These are phyloP conservation scores for Nemopilema nomurai DNA, from an alignment of 30 jellyfish, hydroid and myxozoan genomes.

Conservation along the genomic window DNA sequence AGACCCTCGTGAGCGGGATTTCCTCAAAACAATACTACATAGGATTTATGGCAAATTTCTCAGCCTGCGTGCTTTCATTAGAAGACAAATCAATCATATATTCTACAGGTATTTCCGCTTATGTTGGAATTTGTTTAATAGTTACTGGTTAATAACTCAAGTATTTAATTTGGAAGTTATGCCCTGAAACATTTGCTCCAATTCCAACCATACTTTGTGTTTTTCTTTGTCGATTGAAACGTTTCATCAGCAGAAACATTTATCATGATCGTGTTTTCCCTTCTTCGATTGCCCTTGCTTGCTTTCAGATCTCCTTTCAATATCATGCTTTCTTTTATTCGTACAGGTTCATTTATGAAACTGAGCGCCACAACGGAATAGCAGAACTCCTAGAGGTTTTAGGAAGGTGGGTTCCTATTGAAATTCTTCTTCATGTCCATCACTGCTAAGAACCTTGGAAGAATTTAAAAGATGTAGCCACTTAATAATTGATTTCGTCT, in stretches of 20 bases:
- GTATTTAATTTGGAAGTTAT: too few relatives aligned
- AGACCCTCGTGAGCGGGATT: slow-evolving; percentile 99
- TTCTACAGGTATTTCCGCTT: slow-evolving; percentile 72
- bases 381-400: slow-evolving; percentile 94
- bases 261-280: too few relatives aligned
- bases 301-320: neutral
- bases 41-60: slow-evolving; percentile 98
- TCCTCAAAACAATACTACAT: slow-evolving; percentile 93
- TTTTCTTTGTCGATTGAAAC: too few relatives aligned
- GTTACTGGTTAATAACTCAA: too few relatives aligned
- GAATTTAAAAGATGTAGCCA: too few relatives aligned
- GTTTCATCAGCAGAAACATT: too few relatives aligned
- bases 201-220: too few relatives aligned
- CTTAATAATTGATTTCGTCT: too few relatives aligned
- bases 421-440: neutral
- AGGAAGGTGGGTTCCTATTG: slow-evolving; percentile 75
- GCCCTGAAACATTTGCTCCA: too few relatives aligned
- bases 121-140: neutral
- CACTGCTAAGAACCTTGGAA: too few relatives aligned
- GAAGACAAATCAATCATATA: slow-evolving; percentile 92
- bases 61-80: slow-evolving; percentile 89
- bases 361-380: slow-evolving; percentile 91
- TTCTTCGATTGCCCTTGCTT: too few relatives aligned
- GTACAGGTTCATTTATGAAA: slow-evolving; percentile 89
- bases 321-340: neutral